Evolutionary conservation across 1,140 invertebrate genomes (phyloP), one percentile per base, ranked within the genome.

Genomic region (Apocrypta bakeri): DNA sequence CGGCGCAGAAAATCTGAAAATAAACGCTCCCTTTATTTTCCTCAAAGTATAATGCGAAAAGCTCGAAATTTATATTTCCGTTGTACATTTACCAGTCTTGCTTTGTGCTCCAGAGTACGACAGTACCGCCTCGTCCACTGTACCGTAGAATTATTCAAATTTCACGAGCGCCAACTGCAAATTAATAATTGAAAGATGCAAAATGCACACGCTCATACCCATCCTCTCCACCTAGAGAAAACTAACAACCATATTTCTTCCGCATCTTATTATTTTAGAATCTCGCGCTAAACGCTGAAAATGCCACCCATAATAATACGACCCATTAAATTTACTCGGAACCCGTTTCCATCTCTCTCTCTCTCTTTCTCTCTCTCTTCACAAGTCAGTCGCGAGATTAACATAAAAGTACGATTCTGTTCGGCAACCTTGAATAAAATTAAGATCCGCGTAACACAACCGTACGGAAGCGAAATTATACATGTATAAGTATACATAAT

Each of bases 331-430:
- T 56, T 21, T 21, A 56, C 48, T 56, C 48, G 17, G 17, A 56
- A 56, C 48, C n/a, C 48, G 48, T 56, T 56, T 56, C 17, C 42
- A 17, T 48, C 42, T 2, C 14, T 17, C 12, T 48, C 12, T 48
- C 42, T 48, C 40, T 17, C 14, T 0, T 21, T 9, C 3, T 37
- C 33, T 37, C 9, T 37, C 33, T 37, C 33, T 2, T 9, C 33
- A 9, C 33, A 37, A 9, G 3, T 37, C 33, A n/a, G 21, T 56
- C 21, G 21, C 48, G 21, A 56, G 2, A 66, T 66, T 66, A 66
- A 6, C 68, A 71, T 71, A 71, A 71, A 71, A 71, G 29, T 66
- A 25, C 24, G 63, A 66, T 27, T 27, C 48, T 56, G 24, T 17
- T n/a, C 33, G 2, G 61, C 63, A 66, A 14, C 63, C 63, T 66